Percentiles rank a stretch among this genome's conserved stretches.
phyloP scores from a whole-genome alignment of 2,113 vertebrate species.

The Porphyrio hochstetteri region DNA sequence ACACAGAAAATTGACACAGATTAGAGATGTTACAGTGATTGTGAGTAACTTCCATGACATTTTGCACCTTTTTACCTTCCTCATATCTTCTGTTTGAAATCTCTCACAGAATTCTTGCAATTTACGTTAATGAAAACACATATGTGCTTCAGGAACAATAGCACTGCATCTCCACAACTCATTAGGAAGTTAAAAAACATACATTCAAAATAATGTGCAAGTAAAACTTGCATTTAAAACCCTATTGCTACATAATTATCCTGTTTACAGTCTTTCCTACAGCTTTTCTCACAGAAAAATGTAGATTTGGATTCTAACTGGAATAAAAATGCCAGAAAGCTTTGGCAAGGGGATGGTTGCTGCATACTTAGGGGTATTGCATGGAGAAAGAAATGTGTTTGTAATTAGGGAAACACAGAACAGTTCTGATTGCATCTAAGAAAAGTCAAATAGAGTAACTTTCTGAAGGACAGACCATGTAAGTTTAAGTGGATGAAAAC shows the following conservation, averaged over 20 bases:
- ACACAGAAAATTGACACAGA: background rate
- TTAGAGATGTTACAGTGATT: background rate
- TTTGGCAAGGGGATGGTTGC: slow-evolving; percentile 65
- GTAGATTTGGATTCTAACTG: slow-evolving; percentile 74
- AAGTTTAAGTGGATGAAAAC: slow-evolving; percentile 60
- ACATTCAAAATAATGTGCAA: slow-evolving; percentile 46
- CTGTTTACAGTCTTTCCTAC: slow-evolving; percentile 75
- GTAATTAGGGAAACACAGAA: slow-evolving; percentile 73
- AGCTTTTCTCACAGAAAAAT: slow-evolving; percentile 78
- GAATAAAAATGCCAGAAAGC: slow-evolving; percentile 74
- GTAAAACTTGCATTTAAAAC: slow-evolving; percentile 59
- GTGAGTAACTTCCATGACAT: background rate
- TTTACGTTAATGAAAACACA: background rate
- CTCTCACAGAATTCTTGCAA: background rate
- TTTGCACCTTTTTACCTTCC: background rate
- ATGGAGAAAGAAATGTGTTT: slow-evolving; percentile 78
- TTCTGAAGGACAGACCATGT: slow-evolving; percentile 66
- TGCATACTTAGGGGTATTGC: slow-evolving; percentile 69
- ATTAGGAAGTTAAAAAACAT: slow-evolving; percentile 33
- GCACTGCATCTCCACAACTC: slow-evolving; percentile 38
- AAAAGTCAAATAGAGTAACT: slow-evolving; percentile 60
- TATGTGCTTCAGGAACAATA: slow-evolving; percentile 39
- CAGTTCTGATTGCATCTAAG: slow-evolving; percentile 69
- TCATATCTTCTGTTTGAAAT: background rate
- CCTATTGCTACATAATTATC: slow-evolving; percentile 63